Evolutionary conservation across 2,113 vertebrate species (phyloP).

Genomic region (Gavialis gangeticus): DNA sequence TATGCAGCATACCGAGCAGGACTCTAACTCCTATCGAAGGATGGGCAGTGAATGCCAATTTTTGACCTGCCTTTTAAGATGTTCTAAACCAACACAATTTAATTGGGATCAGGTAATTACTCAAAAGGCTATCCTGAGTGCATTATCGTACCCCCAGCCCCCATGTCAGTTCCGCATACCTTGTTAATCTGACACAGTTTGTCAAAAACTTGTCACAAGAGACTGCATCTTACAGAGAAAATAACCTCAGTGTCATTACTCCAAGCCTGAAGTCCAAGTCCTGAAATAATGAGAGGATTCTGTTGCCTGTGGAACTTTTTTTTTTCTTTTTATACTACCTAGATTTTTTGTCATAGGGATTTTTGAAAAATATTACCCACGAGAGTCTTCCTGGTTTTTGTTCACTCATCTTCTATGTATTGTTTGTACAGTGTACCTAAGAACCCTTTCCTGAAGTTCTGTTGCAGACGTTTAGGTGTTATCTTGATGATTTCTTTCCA

Average conservation of each 20-base stretch:
- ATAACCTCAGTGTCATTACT: slow-evolving; percentile 68
- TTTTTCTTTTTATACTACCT: slow-evolving; percentile 14
- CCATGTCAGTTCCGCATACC: slow-evolving; percentile 63
- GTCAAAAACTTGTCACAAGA: slow-evolving; percentile 78
- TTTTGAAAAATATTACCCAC: slow-evolving; percentile 6
- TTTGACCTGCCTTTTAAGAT: slow-evolving; percentile 68
- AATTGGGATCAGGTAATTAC: slow-evolving; percentile 79
- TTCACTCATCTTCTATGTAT: slow-evolving; percentile 15
- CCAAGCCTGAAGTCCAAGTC: slow-evolving; percentile 55
- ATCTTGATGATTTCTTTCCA: slow-evolving; percentile 39
- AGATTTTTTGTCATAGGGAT: slow-evolving; percentile 6
- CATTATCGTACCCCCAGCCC: slow-evolving; percentile 47
- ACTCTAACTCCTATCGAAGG: slow-evolving; percentile 52
- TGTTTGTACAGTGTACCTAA: slow-evolving; percentile 32
- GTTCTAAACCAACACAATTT: slow-evolving; percentile 66
- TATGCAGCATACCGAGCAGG: slow-evolving; percentile 41
- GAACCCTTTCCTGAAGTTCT: background rate
- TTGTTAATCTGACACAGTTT: slow-evolving; percentile 78
- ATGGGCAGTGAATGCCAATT: slow-evolving; percentile 68
- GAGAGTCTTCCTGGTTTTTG: slow-evolving; percentile 21
- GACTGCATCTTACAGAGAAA: slow-evolving; percentile 67
- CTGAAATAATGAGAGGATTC: slow-evolving; percentile 64
- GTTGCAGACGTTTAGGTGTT: slow-evolving; percentile 25
- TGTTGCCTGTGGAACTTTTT: slow-evolving; percentile 30
- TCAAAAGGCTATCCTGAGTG: slow-evolving; percentile 69